Evolutionary conservation across 2,888 invertebrate genomes (phyloP).

Genomic region (Erpobdella octoculata): DNA sequence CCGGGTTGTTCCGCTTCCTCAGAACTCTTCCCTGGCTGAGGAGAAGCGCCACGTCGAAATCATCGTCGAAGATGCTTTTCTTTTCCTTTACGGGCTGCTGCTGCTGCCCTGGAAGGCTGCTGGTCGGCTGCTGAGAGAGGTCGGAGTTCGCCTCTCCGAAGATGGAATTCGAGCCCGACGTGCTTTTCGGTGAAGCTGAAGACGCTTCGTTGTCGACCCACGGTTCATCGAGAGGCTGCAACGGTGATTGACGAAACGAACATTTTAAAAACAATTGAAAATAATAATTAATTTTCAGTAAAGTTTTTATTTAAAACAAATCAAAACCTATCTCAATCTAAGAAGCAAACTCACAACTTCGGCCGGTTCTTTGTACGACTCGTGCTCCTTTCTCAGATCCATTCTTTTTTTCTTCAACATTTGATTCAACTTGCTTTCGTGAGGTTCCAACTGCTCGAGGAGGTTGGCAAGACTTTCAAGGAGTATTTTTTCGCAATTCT

Average conservation of each 20-base stretch:
- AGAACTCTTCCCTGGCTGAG: constrained; percentile 25
- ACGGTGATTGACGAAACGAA: background rate
- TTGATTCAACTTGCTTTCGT: constrained; percentile 5
- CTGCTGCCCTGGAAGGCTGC: background rate
- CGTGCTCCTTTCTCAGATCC: constrained; percentile 9
- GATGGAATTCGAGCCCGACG: background rate
- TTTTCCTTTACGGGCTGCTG: background rate
- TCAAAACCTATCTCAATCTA: background rate
- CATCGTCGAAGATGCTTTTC: background rate
- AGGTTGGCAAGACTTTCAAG: background rate
- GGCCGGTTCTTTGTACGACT: background rate
- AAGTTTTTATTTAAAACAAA: background rate
- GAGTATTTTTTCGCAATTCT: background rate
- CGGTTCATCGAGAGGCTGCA: background rate
- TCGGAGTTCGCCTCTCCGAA: background rate
- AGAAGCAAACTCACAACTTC: background rate
- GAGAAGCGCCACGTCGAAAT: constrained; percentile 21
- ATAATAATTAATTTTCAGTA: background rate
- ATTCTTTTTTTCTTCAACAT: constrained; percentile 6
- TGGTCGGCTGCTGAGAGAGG: background rate
- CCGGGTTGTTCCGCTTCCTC: constrained; percentile 15
- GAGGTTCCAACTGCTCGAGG: constrained; percentile 16
- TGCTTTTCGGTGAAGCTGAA: background rate
- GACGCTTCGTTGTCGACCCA: background rate
- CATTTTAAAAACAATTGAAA: background rate